phyloP scores from a whole-genome alignment of 2,797 vertebrate genomes.

The Tinamus major region DNA sequence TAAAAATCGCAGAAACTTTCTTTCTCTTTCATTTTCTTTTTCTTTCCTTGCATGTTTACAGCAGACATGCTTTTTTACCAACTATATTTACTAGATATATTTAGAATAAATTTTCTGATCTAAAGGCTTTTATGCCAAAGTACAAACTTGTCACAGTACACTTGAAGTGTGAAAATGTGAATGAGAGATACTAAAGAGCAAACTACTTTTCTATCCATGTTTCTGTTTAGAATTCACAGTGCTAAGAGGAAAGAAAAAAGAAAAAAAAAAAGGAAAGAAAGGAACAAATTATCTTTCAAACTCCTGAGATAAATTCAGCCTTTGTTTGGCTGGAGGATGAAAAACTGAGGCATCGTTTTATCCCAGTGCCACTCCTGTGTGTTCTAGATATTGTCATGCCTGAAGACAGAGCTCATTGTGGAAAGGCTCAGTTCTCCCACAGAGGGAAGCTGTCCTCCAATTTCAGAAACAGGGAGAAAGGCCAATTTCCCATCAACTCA shows the following conservation, averaged over 20 bases:
- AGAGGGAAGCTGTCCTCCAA: neutral
- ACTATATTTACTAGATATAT: constrained; percentile 7
- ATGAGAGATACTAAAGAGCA: constrained; percentile 16
- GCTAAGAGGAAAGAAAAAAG: neutral
- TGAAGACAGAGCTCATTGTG: neutral
- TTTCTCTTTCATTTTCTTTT: fast-evolving
- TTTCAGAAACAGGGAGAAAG: neutral
- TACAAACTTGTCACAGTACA: constrained; percentile 1
- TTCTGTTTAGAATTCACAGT: neutral
- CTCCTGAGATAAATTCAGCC: neutral
- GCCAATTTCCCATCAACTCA: neutral
- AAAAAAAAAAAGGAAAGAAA: neutral
- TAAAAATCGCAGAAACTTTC: neutral
- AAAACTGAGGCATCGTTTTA: neutral
- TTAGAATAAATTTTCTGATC: constrained; percentile 33
- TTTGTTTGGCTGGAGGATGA: neutral
- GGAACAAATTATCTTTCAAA: neutral
- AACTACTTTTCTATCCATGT: neutral
- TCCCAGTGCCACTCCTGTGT: neutral
- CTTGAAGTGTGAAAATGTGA: constrained; percentile 25
- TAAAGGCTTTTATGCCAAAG: neutral
- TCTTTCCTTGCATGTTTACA: neutral
- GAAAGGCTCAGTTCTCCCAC: neutral
- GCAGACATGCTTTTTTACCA: neutral
- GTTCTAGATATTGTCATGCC: neutral